Conservation (phyloP, 2,113 vertebrate genomes). For the Gallinago paraguaiae region DNA sequence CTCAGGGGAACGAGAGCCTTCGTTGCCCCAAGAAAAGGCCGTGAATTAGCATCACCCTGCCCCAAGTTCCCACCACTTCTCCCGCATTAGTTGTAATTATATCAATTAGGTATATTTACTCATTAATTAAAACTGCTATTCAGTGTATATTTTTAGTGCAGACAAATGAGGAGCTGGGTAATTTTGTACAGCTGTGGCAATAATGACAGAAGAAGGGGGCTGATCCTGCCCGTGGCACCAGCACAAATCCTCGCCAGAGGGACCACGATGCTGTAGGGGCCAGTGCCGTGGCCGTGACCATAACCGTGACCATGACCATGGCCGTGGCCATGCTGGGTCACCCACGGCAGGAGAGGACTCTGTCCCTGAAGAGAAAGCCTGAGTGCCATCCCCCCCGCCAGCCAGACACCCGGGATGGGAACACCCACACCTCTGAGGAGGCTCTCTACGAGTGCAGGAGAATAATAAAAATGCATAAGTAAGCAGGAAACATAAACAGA, state of each 20-base stretch:
- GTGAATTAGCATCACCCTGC: constrained; percentile 34
- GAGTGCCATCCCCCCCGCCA: accelerated
- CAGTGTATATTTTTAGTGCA: constrained; percentile 30
- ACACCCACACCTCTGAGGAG: not conserved
- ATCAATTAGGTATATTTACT: constrained; percentile 63
- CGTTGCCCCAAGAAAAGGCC: not conserved
- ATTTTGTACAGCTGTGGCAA: not conserved
- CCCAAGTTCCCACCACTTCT: constrained; percentile 34
- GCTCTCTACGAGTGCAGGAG: constrained; percentile 14
- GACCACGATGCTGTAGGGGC: accelerated
- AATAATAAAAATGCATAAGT: constrained; percentile 53
- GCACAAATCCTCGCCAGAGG: not conserved
- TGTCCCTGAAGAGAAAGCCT: accelerated
- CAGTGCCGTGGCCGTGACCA: accelerated
- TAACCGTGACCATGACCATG: not conserved
- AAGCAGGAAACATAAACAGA: constrained; percentile 66
- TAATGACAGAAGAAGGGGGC: not conserved
- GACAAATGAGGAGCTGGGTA: not conserved
- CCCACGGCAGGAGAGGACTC: accelerated
- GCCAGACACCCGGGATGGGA: not conserved
- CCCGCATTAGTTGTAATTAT: constrained; percentile 61
- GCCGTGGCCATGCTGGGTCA: accelerated
- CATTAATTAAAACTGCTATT: constrained; percentile 55
- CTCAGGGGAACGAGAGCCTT: not conserved
- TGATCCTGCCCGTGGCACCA: not conserved